A percentile compares a stretch with the other conserved stretches of the same genome.
Evolutionary conservation across 1,140 invertebrate species (phyloP).

Genomic region (Zophobas atratus): DNA sequence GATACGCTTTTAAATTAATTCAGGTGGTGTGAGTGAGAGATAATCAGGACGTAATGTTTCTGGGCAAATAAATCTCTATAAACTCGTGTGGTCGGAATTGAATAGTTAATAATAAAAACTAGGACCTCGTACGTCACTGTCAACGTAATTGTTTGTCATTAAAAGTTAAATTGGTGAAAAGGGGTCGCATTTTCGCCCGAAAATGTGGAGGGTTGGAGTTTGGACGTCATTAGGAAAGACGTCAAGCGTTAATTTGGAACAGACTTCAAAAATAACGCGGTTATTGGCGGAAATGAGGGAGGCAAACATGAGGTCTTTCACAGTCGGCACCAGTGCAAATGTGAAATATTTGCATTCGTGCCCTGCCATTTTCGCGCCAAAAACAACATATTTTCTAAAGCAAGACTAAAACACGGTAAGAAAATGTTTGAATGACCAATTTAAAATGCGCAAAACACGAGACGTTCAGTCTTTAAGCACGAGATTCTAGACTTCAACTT

Average conservation of each 20-base stretch:
- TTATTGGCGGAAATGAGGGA: background rate
- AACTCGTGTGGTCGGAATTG: background rate
- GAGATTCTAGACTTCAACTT: no score
- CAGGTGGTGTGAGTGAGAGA: background rate
- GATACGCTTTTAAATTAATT: constrained; percentile 4
- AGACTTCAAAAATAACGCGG: background rate
- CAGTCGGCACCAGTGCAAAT: background rate
- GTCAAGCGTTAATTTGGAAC: background rate
- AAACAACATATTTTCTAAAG: no score
- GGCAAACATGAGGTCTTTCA: background rate
- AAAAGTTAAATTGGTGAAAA: constrained; percentile 32
- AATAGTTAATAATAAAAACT: constrained; percentile 22
- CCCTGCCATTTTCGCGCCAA: no score
- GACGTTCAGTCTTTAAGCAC: no score
- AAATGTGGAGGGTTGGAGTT: background rate
- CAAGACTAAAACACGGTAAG: no score
- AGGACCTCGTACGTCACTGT: constrained; percentile 19
- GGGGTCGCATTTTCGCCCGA: constrained; percentile 8
- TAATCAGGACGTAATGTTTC: background rate
- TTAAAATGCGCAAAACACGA: no score
- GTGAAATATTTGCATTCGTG: no score
- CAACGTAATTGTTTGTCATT: constrained; percentile 19
- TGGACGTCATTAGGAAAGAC: background rate
- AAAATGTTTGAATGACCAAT: no score
- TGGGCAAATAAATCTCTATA: background rate